Evolutionary conservation across 2,888 invertebrate genomes (phyloP), one percentile per base, ranked within the genome.

Genomic region (Macropis europaea): DNA sequence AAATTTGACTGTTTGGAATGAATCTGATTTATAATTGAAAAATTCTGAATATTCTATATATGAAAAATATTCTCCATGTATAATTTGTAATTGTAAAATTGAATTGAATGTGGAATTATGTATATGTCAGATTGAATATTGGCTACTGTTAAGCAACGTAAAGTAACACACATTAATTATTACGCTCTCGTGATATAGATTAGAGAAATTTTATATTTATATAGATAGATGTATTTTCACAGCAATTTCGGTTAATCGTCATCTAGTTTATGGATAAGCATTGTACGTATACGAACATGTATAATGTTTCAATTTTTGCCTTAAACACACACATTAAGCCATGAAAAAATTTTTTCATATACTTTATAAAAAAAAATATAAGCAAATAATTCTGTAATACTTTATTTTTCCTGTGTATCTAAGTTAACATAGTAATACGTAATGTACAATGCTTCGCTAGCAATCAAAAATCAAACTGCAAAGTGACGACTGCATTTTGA

Each of bases 61-160:
- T n/a, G n/a, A n/a, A 40, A 40, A 43, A 59, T n/a, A 56, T 48
- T 47, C 53, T 50, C 32, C 24, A 7, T 32, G 45, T n/a, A 48
- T 54, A 73, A 53, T 57, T 62, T 66, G 32, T 36, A 73, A 60
- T 56, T 66, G 15, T 15, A 66, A 47, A 48, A 15, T 50, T 47
- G 40, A 42, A 9, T 52, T 64, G 15, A 59, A 62, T 53, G n/a
- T 59, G 53, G 17, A 53, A 42, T 40, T 45, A 50, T 32, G 24
- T 32, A 56, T 13, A 19, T 56, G 30, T 59, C n/a, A 45, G 28
- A 34, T 28, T 17, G 17, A 63, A 54, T 7, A 50, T 52, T 30
- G 70, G 34, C 13, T 64, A 47, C 13, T 53, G 45, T 60, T 73
- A 24, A 34, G 38, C 24, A 40, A 22, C 19, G 19, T 38, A 19